Percentiles rank a stretch among this genome's conserved stretches.
Conservation (phyloP, 1,140 invertebrate genomes). For the Drosophila setifemur region DNA sequence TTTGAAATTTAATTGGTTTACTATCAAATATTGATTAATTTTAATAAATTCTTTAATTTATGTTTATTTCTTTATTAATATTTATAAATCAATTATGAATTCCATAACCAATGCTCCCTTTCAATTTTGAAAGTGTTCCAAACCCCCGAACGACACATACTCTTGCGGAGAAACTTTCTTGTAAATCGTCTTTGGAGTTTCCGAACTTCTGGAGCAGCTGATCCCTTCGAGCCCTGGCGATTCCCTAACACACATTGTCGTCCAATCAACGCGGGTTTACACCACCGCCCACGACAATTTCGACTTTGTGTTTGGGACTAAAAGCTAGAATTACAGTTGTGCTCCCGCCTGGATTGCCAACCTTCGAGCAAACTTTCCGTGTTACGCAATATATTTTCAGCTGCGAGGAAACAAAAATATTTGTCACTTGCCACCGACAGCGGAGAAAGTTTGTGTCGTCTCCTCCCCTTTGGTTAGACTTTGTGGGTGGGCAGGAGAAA, state of each 20-base stretch:
- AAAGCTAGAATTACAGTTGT: slow-evolving; percentile 49
- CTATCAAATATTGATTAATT: too few relatives aligned
- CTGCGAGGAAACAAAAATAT: slow-evolving; percentile 50
- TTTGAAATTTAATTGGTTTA: too few relatives aligned
- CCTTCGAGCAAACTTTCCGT: slow-evolving; percentile 51
- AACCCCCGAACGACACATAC: background rate
- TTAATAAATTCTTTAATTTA: too few relatives aligned
- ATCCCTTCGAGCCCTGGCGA: slow-evolving; percentile 11
- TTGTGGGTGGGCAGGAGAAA: background rate
- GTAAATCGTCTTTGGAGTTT: slow-evolving; percentile 16
- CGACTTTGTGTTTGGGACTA: slow-evolving; percentile 10
- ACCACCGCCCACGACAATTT: too few relatives aligned
- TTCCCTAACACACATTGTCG: slow-evolving; percentile 28
- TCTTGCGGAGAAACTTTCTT: slow-evolving; percentile 4
- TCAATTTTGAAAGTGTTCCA: background rate
- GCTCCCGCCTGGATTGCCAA: background rate
- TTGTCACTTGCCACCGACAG: slow-evolving; percentile 50
- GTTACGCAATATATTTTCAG: slow-evolving; percentile 55
- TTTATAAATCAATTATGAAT: too few relatives aligned
- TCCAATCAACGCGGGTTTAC: slow-evolving; percentile 41
- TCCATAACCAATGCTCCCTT: too few relatives aligned
- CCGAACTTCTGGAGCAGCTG: background rate
- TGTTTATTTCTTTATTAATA: too few relatives aligned
- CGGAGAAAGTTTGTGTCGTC: slow-evolving; percentile 10
- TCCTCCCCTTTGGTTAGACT: slow-evolving; percentile 13